Base-by-base conservation (phyloP, 2,113 vertebrate species). In the Ctenodactylus gundi region DNA sequence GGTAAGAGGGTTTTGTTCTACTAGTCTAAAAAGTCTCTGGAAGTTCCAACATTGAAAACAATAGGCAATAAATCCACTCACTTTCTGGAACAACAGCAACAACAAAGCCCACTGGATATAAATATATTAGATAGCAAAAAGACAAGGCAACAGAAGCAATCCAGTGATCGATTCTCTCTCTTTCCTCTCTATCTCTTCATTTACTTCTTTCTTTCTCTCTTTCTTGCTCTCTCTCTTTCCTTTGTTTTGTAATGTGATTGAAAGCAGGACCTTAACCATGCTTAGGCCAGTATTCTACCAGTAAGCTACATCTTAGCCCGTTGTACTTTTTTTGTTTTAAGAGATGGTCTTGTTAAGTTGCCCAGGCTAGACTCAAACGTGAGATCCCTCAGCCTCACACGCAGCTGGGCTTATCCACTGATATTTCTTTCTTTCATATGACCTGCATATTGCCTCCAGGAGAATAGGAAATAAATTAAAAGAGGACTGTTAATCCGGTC, bases 381-480 rank as follows among this genome's bases (percentile, higher is more conserved):
- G 46, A 51, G 46, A 75, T 51, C 12, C 44, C 46, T 75, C 72
- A 51, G 27, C 29, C 72, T 75, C 46, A n/a, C 46, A 34, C 49
- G 31, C 20, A 75, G 8, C 72, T 49, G 29, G 29, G 72, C 7
- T 51, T 51, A 75, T 34, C 9, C 77, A 65, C 12, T 29, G 20
- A 39, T 73, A 55, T 75, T 64, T n/a, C 9, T n/a, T 49, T n/a
- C 25, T 21, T 31, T 70, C 49, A 41, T 18, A 14, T 57, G 55
- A 76, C 6, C 6, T 0, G 55, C 8, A 46, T 68, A 8, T 49
- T 88, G 18, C 5, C 9, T 78, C 39, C 51, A 60, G 31, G 11
- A 78, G 57, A 95, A 27, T 7, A 87, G 36, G 76, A 67, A 70
- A 75, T 58, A 44, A 75, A 90, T 41, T 75, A 49, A 14, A 85